Base-by-base conservation (phyloP, 2,797 vertebrate species). In the Loris lydekkerianus region DNA sequence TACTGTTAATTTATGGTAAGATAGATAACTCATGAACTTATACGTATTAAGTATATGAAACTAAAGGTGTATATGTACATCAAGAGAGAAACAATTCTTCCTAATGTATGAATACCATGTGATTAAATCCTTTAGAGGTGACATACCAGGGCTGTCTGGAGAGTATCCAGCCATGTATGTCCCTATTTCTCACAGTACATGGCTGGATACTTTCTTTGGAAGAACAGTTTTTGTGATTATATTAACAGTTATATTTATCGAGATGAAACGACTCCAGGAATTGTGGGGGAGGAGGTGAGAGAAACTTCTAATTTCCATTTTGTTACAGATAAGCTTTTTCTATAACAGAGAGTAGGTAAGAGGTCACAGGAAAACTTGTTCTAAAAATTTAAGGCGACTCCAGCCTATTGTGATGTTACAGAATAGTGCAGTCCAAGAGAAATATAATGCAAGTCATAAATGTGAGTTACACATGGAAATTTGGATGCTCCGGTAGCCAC, bases 1-100 rank as follows among this genome's bases (percentile, higher is more conserved):
- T 75, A 70, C 5, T 82, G 6, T 76, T 86, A 86, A 63, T 80
- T 82, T 94, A 72, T 86, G 34, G 34, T 53, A 95, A 77, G 31
- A 90, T 29, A 87, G 46, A 82, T 15, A 75, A 72, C 31, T 91
- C 14, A 76, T 23, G 43, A 34, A 73, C 65, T 89, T 53, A 1
- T 91, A 81, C 83, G 56, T 65, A 77, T 84, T 60, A 81, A 53
- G 31, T 82, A 23, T 69, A 21, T 77, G 20, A 86, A 83, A 87
- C 37, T 76, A 34, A 10, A 91, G 4, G 31, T 60, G 2, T 31
- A 27, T 56, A 60, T 77, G 46, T 43, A 4, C 34, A 67, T 21
- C 60, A 56, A 77, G 9, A 93, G 76, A 86, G 67, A 65, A 75
- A 27, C 1, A 58, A 13, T 58, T 90, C 58, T 81, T 53, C 21